These are phyloP conservation scores for Notothenia coriiceps DNA, from an alignment of 2,113 vertebrate species.

Conservation along the genomic window DNA sequence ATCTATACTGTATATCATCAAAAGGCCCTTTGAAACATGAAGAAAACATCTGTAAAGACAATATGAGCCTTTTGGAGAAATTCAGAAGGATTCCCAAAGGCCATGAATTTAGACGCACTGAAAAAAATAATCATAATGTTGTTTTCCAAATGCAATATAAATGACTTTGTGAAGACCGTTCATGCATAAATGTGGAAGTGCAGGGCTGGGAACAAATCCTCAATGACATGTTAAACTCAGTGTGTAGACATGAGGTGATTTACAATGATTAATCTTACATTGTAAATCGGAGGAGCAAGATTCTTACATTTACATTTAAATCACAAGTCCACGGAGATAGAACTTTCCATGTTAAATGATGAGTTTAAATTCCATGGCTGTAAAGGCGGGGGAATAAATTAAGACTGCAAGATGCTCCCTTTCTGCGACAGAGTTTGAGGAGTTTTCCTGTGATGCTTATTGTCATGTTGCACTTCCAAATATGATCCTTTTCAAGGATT, in stretches of 20 bases:
- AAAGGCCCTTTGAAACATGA: neutral
- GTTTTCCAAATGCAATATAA: neutral
- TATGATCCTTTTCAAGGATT: neutral
- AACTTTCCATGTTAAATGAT: neutral
- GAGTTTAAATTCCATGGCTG: neutral
- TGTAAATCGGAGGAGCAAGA: neutral
- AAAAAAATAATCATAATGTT: neutral
- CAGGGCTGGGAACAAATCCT: neutral
- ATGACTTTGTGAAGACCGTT: neutral
- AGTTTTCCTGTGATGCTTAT: neutral
- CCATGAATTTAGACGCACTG: neutral
- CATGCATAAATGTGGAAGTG: neutral
- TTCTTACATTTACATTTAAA: neutral
- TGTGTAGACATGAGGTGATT: neutral
- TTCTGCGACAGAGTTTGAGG: no score
- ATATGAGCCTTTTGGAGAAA: constrained; percentile 8
- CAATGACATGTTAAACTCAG: neutral
- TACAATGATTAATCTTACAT: neutral
- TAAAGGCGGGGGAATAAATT: no score
- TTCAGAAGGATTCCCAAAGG: neutral
- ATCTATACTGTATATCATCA: neutral
- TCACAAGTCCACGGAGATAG: neutral
- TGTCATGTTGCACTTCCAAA: neutral
- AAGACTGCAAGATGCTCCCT: neutral
- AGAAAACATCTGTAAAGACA: constrained; percentile 9